Base-by-base conservation (phyloP, 2,888 invertebrate genomes). In the Cerceris rybyensis region DNA sequence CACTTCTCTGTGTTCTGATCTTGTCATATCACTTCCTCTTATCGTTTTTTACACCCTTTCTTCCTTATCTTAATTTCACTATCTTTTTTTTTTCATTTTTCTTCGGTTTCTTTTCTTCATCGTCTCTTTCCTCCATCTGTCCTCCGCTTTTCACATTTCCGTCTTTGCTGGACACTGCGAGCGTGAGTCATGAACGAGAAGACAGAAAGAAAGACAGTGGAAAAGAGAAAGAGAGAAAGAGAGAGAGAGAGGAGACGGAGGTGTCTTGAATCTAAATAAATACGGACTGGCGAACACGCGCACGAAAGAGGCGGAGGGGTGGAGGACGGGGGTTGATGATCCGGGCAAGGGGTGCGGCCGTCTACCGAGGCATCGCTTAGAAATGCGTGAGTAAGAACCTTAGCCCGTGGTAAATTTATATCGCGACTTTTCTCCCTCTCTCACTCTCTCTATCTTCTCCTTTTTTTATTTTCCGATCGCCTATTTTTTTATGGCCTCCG, bases 331-430 rank as follows among this genome's bases (percentile, higher is more conserved):
- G 46, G 42, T 16, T 43, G 49, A 14, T 14, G 11, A 16, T 43
- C 17, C 7, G 2, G 50, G 87, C 85, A 65, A 73, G 72, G 75
- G 80, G 72, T 76, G 73, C 74, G 80, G 80, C 78, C 65, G 72
- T 75, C 78, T 76, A 73, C 74, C 83, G 86, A 83, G 81, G 83
- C 88, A 88, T 88, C 88, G 88, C 85, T 86, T 88, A 88, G 88
- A 88, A 88, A 88, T 85, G 86, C 87, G 85, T 87, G 84, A 88
- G 88, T 86, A 85, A 85, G 86, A 87, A 84, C 85, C 72, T 86
- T 79, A 81, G 80, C 76, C 86, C 75, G 83, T 57, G 86, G 83
- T 86, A 84, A 86, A 86, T 87, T 88, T 87, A 84, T 84, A 85
- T 80, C 85, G 58, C 41, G 65, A 43, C 59, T 68, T 50, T 66